phyloP scores from a whole-genome alignment of 2,888 invertebrate genomes.

The Cryptocephalus primarius region DNA sequence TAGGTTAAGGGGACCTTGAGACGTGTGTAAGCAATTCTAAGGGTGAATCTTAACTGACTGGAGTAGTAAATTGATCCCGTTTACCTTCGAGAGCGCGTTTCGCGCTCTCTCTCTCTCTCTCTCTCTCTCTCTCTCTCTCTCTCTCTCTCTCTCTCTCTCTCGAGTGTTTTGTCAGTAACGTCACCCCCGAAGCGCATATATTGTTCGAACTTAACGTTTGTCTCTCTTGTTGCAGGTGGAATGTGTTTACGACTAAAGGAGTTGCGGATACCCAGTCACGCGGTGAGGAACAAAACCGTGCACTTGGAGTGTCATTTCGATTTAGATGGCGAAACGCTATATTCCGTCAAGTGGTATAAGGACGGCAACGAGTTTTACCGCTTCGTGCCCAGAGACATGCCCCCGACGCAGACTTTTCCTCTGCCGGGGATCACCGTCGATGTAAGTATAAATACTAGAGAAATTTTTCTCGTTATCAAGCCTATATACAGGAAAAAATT shows the following conservation, averaged over 20 bases:
- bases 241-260: constrained; percentile 56
- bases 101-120: too few species aligned
- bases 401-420: constrained; percentile 68
- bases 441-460: constrained; percentile 47
- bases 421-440: constrained; percentile 75
- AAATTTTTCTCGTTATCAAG: background rate
- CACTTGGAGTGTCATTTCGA: constrained; percentile 73
- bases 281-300: constrained; percentile 66
- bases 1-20: too few species aligned
- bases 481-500: background rate
- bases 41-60: too few species aligned
- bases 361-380: constrained; percentile 84
- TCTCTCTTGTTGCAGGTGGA: constrained; percentile 25
- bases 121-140: too few species aligned
- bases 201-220: too few species aligned
- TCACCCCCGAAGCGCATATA: too few species aligned
- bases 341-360: constrained; percentile 89
- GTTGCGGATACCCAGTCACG: constrained; percentile 71
- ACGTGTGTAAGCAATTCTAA: too few species aligned
- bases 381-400: constrained; percentile 71
- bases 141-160: too few species aligned
- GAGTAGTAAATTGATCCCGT: too few species aligned
- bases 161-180: too few species aligned
- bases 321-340: constrained; percentile 70
- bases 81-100: too few species aligned